Evolutionary conservation across 92 coral and sea anemone genomes (phyloP), one percentile per base, ranked within the genome.

Genomic region (Porites divaricata): DNA sequence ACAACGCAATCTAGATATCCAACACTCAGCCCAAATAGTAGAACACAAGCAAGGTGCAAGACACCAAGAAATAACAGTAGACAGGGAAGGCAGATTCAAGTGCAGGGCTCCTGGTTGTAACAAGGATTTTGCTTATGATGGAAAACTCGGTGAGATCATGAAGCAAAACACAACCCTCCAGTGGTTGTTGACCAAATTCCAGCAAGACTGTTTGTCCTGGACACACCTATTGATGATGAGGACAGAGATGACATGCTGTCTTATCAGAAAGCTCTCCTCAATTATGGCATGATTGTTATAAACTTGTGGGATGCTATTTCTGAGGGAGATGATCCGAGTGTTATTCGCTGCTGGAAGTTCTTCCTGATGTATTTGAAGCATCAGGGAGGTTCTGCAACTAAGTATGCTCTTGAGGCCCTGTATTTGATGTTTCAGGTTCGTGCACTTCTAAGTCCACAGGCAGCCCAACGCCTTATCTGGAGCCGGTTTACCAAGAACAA

Each of bases 391-490:
- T 83, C 93, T 51, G 56, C 91, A 22, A 74, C 78, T 4, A 91
- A 87, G 87, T 94, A 94, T 72, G 77, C 91, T 2, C 65, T 93
- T 12, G 97, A 91, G 53, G 91, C 89, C 17, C 76, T 93, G 62
- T 93, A 93, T 68, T 62, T 89, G 79, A 89, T 94, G 93, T 94
- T 86, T 49, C 98, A 94, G 23, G 79, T 84, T 9, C 23, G 89
- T 89, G 93, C 92, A 15, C 87, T 94, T 28, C 70, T 91, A 16
- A 94, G 95, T 72, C 95, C 98, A 0, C 84, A 73, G 49, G 86
- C 92, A 86, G 79, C 98, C 19, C 95, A 94, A 71, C 88, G 88
- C 69, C 85, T 95, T 20, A 73, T 94, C 10, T 92, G 95, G 95
- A 87, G 89, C 93, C 70, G 95, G 68, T 79, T 65, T 57, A 79